phyloP scores from a whole-genome alignment of 2,797 vertebrate species.

The Channallabes apus region DNA sequence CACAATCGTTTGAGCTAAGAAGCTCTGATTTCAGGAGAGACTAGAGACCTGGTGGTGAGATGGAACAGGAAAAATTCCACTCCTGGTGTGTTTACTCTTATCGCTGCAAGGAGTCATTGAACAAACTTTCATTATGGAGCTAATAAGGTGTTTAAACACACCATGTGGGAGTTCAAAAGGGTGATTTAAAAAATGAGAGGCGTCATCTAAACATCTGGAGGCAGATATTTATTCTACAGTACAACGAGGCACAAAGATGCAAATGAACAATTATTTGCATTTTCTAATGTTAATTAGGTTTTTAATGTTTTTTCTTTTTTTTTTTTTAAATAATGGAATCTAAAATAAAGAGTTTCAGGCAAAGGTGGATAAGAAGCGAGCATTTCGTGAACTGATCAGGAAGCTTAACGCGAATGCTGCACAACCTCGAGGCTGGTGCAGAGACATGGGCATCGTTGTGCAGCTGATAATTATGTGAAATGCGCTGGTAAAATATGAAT shows the following conservation, averaged over 20 bases:
- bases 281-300: background rate
- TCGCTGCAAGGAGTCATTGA: background rate
- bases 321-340: too few species aligned
- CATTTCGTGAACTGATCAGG: background rate
- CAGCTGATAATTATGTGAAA: background rate
- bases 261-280: background rate
- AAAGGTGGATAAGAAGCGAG: background rate
- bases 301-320: background rate
- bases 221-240: background rate
- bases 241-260: background rate
- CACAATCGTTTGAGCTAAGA: background rate
- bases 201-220: background rate
- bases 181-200: background rate
- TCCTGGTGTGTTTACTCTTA: background rate
- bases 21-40: background rate
- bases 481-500: background rate
- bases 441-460: background rate
- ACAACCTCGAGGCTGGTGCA: background rate
- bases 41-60: background rate
- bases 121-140: background rate
- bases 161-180: background rate
- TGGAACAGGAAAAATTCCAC: background rate
- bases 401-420: background rate
- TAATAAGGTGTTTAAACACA: background rate
- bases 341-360: background rate